Evolutionary conservation across 2,797 vertebrate genomes (phyloP).

Genomic region (Aeoliscus strigatus): DNA sequence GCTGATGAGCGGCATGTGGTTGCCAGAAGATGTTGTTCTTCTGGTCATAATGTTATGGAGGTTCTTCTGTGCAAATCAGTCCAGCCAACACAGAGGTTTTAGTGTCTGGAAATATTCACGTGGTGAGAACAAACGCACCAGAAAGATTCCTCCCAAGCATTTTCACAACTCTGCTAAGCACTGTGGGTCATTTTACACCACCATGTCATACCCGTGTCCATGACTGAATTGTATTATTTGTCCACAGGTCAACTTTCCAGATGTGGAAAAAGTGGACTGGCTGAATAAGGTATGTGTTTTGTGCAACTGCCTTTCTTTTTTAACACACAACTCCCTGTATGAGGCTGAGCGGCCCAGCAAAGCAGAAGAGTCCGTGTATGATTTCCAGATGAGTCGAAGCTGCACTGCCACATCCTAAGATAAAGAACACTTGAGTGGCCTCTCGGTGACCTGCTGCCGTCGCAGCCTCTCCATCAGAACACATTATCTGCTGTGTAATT

Average conservation of each 20-base stretch:
- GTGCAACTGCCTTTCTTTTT: no score
- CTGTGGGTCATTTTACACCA: conserved; percentile 12
- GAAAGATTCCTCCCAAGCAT: not conserved
- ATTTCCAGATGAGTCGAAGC: conserved; percentile 1
- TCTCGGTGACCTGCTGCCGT: conserved; percentile 26
- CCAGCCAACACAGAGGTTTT: no score
- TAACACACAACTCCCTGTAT: not conserved
- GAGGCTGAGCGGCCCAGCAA: not conserved
- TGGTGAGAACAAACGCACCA: no score
- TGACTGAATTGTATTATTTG: conserved; percentile 18
- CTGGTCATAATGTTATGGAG: no score
- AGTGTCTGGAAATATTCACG: no score
- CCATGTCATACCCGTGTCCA: conserved; percentile 19
- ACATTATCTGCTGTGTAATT: conserved; percentile 55
- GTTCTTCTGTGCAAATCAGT: no score
- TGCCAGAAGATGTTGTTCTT: conserved; percentile 1
- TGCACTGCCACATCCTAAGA: conserved; percentile 9
- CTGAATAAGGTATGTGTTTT: conserved; percentile 84
- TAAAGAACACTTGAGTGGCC: conserved; percentile 15
- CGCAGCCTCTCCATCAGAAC: conserved; percentile 38
- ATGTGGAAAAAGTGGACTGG: conserved; percentile 92
- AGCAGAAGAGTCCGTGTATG: no score
- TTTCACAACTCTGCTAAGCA: not conserved
- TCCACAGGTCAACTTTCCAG: conserved; percentile 86
- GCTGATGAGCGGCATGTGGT: conserved; percentile 9